Evolutionary conservation across 2,113 vertebrate species (phyloP), one percentile per base, ranked within the genome.

Genomic region (Astur gentilis): DNA sequence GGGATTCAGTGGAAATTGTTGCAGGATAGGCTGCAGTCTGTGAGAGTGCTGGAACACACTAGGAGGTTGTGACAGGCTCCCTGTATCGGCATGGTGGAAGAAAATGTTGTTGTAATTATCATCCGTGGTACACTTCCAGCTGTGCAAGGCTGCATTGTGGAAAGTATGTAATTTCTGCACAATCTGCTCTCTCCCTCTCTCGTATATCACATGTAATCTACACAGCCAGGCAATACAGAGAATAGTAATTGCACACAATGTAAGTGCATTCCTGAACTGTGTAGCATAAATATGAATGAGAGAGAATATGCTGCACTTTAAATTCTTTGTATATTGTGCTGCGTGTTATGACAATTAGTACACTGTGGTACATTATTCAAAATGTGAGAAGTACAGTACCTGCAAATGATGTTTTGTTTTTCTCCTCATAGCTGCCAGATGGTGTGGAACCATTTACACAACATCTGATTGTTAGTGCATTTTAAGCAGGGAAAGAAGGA

Each of bases 331-430:
- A 54, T 79, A 86, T 91, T 93, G 66, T 90, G 34, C 60, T 94
- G 36, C 13, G 0, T 96, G 66, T 95, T 94, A 76, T 52, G 77
- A 81, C 87, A 97, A 96, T 96, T 94, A 96, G 79, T 90, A 87
- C 61, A 72, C 36, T 42, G 90, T 78, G 73, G 80, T 90, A 88
- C 76, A 89, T 97, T 91, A 96, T 95, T 96, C 81, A 96, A 84
- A 95, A 95, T 69, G 64, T 62, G 85, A 83, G 84, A 94, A 91
- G 72, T 81, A 87, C 69, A 73, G 55, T 95, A 98, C 91, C 96
- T 93, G 91, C 40, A 96, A 96, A 92, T 91, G 87, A 88, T 97
- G 47, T 87, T 95, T 97, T 97, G 47, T 83, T 97, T 96, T 95
- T 95, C 79, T 93, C 44, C 73, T 95, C 62, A 50, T 87, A 96